Percentiles rank a stretch among this genome's conserved stretches.
Conservation (phyloP, 2,797 vertebrate genomes). For the Percopsis omiscomaycus region DNA sequence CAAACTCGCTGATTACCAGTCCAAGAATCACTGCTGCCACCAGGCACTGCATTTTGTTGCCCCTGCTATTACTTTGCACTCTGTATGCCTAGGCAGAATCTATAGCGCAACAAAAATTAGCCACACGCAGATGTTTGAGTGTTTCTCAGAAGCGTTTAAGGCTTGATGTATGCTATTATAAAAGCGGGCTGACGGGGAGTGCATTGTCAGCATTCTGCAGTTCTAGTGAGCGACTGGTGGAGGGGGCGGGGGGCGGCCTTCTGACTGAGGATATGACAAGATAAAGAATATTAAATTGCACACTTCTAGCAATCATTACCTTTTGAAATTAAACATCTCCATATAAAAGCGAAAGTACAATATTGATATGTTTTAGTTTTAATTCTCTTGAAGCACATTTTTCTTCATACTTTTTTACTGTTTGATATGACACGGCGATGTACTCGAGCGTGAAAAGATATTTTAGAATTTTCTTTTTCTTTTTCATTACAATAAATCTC, state of each 20-base stretch:
- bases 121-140: conserved; percentile 67
- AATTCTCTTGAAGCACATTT: conserved; percentile 23
- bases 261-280: conserved; percentile 64
- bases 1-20: conserved; percentile 41
- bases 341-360: conserved; percentile 21
- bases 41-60: conserved; percentile 47
- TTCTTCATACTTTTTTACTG: conserved; percentile 2
- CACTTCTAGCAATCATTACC: conserved; percentile 58
- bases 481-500: neutral
- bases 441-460: conserved; percentile 6
- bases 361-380: conserved; percentile 39
- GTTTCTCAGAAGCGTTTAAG: conserved; percentile 72
- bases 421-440: conserved; percentile 36
- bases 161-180: conserved; percentile 76
- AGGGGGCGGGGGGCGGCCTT: conserved; percentile 28
- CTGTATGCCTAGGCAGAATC: conserved; percentile 61
- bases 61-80: conserved; percentile 57
- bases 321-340: conserved; percentile 52
- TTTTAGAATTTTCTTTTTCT: neutral
- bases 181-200: conserved; percentile 66
- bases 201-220: conserved; percentile 71
- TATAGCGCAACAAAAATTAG: conserved; percentile 71
- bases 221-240: conserved; percentile 42
- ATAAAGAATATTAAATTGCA: conserved; percentile 67
- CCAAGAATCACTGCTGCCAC: conserved; percentile 48